Evolutionary conservation across 2,888 invertebrate species (phyloP).

Genomic region (Campaea margaritaria): DNA sequence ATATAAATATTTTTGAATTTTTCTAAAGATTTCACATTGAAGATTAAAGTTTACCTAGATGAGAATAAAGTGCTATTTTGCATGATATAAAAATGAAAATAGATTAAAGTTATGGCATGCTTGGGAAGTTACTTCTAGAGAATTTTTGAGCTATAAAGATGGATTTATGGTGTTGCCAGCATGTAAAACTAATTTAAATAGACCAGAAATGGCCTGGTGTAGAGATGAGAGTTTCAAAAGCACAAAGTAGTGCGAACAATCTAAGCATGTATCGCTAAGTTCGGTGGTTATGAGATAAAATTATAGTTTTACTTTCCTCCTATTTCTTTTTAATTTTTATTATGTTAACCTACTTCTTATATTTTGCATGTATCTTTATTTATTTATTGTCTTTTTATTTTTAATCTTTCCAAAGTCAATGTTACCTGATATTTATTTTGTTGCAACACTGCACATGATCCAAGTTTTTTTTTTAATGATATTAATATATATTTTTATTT

Average conservation of each 20-base stretch:
- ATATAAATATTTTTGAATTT: slow-evolving; percentile 43
- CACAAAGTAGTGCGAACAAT: slow-evolving; percentile 82
- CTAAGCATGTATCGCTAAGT: slow-evolving; percentile 79
- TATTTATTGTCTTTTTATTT: slow-evolving; percentile 26
- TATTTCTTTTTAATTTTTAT: too few species aligned
- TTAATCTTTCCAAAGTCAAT: slow-evolving; percentile 43
- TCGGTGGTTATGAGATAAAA: slow-evolving; percentile 58
- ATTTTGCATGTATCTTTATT: slow-evolving; percentile 70
- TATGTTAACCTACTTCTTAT: slow-evolving; percentile 48
- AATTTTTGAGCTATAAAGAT: slow-evolving; percentile 54
- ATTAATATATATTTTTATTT: slow-evolving; percentile 48
- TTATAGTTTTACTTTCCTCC: slow-evolving; percentile 38
- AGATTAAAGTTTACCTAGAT: slow-evolving; percentile 40
- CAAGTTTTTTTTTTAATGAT: slow-evolving; percentile 54
- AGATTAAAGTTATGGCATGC: slow-evolving; percentile 68
- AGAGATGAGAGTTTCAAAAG: slow-evolving; percentile 71
- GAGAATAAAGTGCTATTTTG: slow-evolving; percentile 58
- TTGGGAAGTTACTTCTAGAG: slow-evolving; percentile 56
- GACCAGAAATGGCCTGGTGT: slow-evolving; percentile 68
- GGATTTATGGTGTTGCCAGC: slow-evolving; percentile 72
- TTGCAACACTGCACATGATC: slow-evolving; percentile 46
- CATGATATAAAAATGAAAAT: slow-evolving; percentile 64
- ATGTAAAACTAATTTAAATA: slow-evolving; percentile 78
- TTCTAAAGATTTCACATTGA: slow-evolving; percentile 43
- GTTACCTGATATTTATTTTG: slow-evolving; percentile 36